These are phyloP conservation scores for Hybos culiciformis DNA, from an alignment of 2,888 invertebrate species.

Conservation along the genomic window DNA sequence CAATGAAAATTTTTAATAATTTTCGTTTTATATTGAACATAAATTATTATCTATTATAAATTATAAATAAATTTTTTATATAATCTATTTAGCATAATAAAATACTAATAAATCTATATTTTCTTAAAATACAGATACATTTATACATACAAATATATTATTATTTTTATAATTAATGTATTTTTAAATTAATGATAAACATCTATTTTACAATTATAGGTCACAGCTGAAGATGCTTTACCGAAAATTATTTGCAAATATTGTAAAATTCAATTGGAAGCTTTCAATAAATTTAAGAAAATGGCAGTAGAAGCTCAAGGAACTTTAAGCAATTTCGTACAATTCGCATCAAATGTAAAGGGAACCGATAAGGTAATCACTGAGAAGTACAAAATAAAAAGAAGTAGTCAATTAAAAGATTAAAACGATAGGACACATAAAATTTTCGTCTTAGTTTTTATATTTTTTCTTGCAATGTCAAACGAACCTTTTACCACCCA, in stretches of 20 bases:
- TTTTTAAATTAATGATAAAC: too few species aligned
- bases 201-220: conserved; percentile 40
- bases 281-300: conserved; percentile 63
- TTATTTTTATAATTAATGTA: too few species aligned
- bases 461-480: not conserved
- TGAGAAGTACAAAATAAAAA: too few species aligned
- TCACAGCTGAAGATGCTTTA: conserved; percentile 59
- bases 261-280: conserved; percentile 62
- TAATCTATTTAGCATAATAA: too few species aligned
- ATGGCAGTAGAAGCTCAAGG: conserved; percentile 61
- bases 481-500: not conserved
- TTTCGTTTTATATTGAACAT: too few species aligned
- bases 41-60: too few species aligned
- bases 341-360: conserved; percentile 52
- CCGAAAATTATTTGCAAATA: conserved; percentile 65
- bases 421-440: not conserved
- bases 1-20: too few species aligned
- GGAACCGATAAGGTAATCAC: conserved; percentile 33
- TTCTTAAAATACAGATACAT: too few species aligned
- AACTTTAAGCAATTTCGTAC: conserved; percentile 60
- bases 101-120: too few species aligned
- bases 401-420: not conserved
- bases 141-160: too few species aligned
- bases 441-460: not conserved
- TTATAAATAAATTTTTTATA: too few species aligned